Evolutionary conservation across 2,797 vertebrate species (phyloP), one percentile per base, ranked within the genome.

Genomic region (Myotis pilosus): DNA sequence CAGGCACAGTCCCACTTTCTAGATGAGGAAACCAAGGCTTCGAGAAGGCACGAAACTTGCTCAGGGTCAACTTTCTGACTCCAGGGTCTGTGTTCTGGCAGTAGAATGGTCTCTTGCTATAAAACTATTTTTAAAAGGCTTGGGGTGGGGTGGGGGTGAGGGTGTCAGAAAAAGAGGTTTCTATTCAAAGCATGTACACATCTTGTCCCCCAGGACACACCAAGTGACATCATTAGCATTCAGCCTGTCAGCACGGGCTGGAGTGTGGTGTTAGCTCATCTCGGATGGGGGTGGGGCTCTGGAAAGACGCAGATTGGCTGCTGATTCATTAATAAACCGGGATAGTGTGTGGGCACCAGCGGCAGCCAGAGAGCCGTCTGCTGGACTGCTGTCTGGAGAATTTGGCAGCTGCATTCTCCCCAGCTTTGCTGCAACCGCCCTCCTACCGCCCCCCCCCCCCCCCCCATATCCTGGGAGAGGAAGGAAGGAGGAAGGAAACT

Each of bases 401-500:
- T 66, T 8, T 49, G 94, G 76, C 72, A 57, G 51, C 33, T 25
- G 6, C 47, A 47, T 49, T 36, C 7, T 44, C 66, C 41, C 55
- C 74, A 68, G 20, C 38, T n/a, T 91, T n/a, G 53, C n/a, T 83
- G 51, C 47, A 57, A 30, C 28, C 5, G 5, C 12, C 2, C 5
- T 2, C 13, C 12, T 25, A 12, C 57, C 5, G 5, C 12, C 28
- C 57, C 57, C 57, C 23, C 5, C 38, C 5, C 38, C 5, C 38
- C 38, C 38, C 41, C 9, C 41, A 71, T 92, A 75, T 71, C 64
- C 69, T 12, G 25, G 66, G 36, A 66, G 66, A 85, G 93, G 93
- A 83, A 80, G 79, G 91, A 89, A 87, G 71, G 36, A 15, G 38
- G 38, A 38, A 94, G 62, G 81, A 95, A 95, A 62, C 75, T 51